Evolutionary conservation across 1,140 invertebrate genomes (phyloP), one percentile per base, ranked within the genome.

Genomic region (Drusus annulatus): DNA sequence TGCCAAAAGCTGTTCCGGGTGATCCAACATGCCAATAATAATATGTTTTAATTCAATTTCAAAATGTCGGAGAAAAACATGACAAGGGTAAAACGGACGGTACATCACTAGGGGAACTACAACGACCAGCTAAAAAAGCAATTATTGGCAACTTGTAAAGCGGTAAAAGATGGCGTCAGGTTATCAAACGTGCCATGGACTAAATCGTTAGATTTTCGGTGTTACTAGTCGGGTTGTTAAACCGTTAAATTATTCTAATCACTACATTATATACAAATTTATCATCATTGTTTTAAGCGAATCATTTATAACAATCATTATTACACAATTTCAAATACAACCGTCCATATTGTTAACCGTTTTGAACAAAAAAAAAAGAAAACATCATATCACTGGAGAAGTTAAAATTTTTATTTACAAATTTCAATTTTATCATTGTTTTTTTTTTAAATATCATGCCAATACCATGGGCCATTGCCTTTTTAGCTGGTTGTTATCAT

Each of bases 81-180:
- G 65, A 69, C 65, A 69, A 17, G 65, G 65, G 28, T 60, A 60
- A 69, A 69, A 69, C 36, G 36, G 65, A 69, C 65, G 65, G 21
- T 25, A 65, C 65, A 69, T 51, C 13, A 69, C 65, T 69, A 69
- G 19, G 65, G 65, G 62, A 36, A 28, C 62, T 45, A 69, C 65
- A 19, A 56, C 50, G 16, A 74, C 71, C 71, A 74, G 71, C 71
- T 74, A 74, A 74, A 74, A 71, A 74, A 74, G 71, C 71, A 74
- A 74, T 56, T 45, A 45, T 45, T 74, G 71, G 71, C 50, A 52
- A 23, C 71, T 74, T 74, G 23, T 56, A 74, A 74, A 74, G 71
- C 71, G 52, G 25, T 54, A 19, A 25, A 1, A 69, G 45, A 69
- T 69, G 65, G 65, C 65, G 65, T 69, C n/a, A 45, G 23, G 65